Percentiles rank a stretch among this genome's conserved stretches.
phyloP scores from a whole-genome alignment of 2,888 invertebrate genomes.

The Ichneumoninae sp. region DNA sequence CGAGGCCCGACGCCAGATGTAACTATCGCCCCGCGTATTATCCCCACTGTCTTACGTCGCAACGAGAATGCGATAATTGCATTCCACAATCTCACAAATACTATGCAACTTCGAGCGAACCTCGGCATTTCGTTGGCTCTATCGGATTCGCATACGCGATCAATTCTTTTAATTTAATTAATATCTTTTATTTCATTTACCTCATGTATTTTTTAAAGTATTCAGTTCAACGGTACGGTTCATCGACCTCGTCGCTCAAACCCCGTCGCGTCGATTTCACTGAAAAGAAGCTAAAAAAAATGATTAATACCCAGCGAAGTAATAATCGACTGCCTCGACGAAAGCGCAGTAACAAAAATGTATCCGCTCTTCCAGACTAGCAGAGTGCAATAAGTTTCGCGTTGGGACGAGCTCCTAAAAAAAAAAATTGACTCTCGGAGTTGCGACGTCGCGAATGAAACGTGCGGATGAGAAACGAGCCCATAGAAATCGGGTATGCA shows the following conservation, averaged over 20 bases:
- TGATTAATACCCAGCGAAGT: not conserved
- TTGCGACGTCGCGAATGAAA: not conserved
- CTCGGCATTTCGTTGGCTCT: not conserved
- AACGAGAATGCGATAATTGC: slow-evolving; percentile 59
- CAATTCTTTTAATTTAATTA: not conserved
- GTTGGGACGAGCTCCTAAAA: not conserved
- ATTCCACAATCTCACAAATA: slow-evolving; percentile 54
- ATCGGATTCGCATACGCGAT: not conserved
- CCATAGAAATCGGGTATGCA: slow-evolving; percentile 47
- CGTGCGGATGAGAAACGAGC: slow-evolving; percentile 4
- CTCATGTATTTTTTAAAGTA: not conserved
- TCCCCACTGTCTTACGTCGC: slow-evolving; percentile 11
- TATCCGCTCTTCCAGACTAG: too few species aligned
- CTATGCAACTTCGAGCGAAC: slow-evolving; percentile 44
- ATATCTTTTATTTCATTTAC: not conserved
- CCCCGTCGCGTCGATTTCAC: not conserved
- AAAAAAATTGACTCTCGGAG: slow-evolving; percentile 26
- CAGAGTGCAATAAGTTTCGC: too few species aligned
- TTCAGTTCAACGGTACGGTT: not conserved
- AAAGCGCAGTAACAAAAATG: not conserved
- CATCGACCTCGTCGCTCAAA: not conserved
- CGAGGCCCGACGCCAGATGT: slow-evolving; percentile 28
- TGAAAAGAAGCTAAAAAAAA: not conserved
- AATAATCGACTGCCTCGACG: not conserved
- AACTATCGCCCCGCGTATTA: not conserved